Base-by-base conservation (phyloP, 2,888 invertebrate genomes). In the Temnothorax rugatulus region DNA sequence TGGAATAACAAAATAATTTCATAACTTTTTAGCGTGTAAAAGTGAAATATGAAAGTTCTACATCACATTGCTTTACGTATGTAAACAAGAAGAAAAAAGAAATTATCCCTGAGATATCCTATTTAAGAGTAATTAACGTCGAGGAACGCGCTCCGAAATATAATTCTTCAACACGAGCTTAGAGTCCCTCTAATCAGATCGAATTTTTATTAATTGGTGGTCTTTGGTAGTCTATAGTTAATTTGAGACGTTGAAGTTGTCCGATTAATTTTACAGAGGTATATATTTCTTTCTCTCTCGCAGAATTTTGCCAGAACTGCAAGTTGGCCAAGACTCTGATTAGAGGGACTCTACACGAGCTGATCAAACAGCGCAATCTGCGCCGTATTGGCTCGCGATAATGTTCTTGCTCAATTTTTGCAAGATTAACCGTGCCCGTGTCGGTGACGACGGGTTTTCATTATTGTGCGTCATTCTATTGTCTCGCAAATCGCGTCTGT, bases 401-500 rank as follows among this genome's bases (percentile, higher is more conserved):
- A 77, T 57, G 21, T 41, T 44, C 29, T 77, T 77, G 7, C 15
- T 69, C 69, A 69, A 54, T 77, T 77, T 68, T 69, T 44, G 77
- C 41, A 9, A 69, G 69, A 77, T 77, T 68, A 77, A 66, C 44
- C 34, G 5, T 57, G 41, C 57, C 21, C 69, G 54, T 54, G 54
- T 54, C 9, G 15, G n/a, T n/a, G 18, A 29, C 54, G 29, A 34
- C 54, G 15, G n/a, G 8, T 21, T 61, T 75, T 61, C n/a, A 41
- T 57, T 57, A 15, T 68, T 54, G 66, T 57, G 54, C 69, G 54
- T 69, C 69, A 57, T 25, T 5, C 44, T 4, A 77, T 77, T 77
- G 77, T 77, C 54, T 69, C n/a, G 54, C 29, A 57, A 77, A 47
- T 54, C 77, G 76, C 54, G 52, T 54, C 29, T 77, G 44, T 77